Conservation (phyloP, 2,888 invertebrate species). For the Odontothrips loti region DNA sequence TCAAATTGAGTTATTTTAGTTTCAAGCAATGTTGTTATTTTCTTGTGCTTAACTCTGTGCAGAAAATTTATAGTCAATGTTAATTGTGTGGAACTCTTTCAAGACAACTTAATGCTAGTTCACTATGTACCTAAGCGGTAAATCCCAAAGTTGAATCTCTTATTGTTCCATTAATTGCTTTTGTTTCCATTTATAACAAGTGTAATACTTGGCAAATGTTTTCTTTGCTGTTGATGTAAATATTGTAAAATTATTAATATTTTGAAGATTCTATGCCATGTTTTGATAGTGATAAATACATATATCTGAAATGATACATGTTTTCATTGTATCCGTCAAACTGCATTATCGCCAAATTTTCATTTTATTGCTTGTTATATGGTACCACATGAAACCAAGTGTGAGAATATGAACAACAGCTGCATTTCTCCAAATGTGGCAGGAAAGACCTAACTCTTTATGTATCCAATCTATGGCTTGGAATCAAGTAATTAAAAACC, state of each 20-base stretch:
- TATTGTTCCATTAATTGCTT: not conserved
- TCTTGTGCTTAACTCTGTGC: not conserved
- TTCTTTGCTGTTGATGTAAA: not conserved
- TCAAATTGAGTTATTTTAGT: not conserved
- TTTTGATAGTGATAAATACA: not conserved
- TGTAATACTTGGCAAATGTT: not conserved
- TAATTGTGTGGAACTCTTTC: not conserved
- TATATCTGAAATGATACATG: not conserved
- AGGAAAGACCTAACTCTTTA: not conserved
- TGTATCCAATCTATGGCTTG: not conserved
- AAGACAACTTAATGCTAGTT: not conserved
- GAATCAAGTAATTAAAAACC: not conserved
- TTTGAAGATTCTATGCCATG: not conserved
- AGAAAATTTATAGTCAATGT: slow-evolving; percentile 9
- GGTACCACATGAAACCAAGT: not conserved
- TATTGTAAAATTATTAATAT: slow-evolving; percentile 24
- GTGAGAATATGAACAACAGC: not conserved
- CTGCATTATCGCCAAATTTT: not conserved
- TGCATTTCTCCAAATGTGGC: not conserved
- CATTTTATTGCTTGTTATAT: not conserved
- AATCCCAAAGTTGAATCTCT: not conserved
- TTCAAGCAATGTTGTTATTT: slow-evolving; percentile 1
- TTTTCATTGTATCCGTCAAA: not conserved
- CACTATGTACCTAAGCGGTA: not conserved
- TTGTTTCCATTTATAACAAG: not conserved